phyloP scores from a whole-genome alignment of 35 echinoderm and acorn worm genomes.

The Eucidaris tribuloides region DNA sequence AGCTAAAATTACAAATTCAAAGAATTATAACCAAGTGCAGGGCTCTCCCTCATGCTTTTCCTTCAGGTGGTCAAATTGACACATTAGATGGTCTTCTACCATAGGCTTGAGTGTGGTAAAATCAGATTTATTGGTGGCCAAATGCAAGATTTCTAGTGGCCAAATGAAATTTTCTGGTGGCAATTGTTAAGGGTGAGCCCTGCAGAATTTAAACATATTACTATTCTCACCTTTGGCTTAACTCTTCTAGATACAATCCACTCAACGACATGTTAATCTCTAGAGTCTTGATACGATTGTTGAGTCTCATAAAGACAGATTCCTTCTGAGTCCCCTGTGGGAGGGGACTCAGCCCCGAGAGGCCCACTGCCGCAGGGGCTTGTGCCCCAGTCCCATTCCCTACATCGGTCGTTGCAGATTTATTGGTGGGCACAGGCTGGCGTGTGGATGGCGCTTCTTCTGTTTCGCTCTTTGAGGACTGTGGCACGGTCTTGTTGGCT shows the following conservation, averaged over 20 bases:
- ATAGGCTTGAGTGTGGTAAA: no score
- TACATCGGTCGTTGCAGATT: neutral
- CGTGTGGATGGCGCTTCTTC: neutral
- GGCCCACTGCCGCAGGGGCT: neutral
- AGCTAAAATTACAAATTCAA: no score
- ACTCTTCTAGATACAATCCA: constrained; percentile 88
- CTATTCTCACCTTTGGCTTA: constrained; percentile 80
- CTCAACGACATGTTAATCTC: constrained; percentile 95
- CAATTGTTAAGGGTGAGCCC: no score
- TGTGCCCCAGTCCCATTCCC: neutral
- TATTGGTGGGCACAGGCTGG: neutral
- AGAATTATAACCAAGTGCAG: no score
- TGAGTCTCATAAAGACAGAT: constrained; percentile 95
- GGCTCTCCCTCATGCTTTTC: no score
- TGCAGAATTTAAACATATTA: neutral
- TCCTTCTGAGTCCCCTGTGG: constrained; percentile 65
- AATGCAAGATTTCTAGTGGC: no score
- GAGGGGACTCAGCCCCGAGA: neutral
- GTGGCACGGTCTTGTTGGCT: neutral
- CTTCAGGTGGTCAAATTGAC: no score
- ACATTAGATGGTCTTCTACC: no score
- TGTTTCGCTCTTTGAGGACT: neutral
- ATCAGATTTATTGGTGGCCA: no score
- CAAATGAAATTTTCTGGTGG: no score
- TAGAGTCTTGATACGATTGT: constrained; percentile 94